These are phyloP conservation scores for Ibidorhyncha struthersii DNA, from an alignment of 2,113 vertebrate genomes.

Conservation along the genomic window DNA sequence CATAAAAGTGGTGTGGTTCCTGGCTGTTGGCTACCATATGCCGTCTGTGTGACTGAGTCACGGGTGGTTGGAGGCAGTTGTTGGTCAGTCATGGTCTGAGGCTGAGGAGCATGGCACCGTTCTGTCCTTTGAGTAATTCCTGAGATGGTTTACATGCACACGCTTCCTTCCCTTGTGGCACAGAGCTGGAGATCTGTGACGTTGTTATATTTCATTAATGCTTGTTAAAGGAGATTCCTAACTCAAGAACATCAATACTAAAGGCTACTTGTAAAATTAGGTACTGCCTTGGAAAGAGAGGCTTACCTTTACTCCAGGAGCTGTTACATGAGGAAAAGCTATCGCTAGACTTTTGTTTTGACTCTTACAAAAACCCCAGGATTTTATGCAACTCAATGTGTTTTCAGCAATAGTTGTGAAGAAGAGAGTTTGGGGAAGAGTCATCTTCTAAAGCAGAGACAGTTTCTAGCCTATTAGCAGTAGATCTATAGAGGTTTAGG, in stretches of 20 bases:
- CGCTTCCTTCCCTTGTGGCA: too few species aligned
- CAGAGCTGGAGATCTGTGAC: not conserved
- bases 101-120: not conserved
- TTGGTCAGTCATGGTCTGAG: rapidly evolving
- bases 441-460: not conserved
- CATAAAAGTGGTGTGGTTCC: rapidly evolving
- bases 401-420: not conserved
- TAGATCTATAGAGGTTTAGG: not conserved
- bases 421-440: not conserved
- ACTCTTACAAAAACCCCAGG: not conserved
- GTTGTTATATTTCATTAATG: not conserved
- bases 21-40: rapidly evolving
- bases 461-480: not conserved
- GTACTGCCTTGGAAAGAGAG: not conserved
- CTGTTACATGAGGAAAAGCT: not conserved
- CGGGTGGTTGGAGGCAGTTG: not conserved
- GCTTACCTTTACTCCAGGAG: not conserved
- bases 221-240: not conserved
- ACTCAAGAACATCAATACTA: not conserved
- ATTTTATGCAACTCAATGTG: not conserved
- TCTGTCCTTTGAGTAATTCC: not conserved
- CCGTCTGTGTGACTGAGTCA: rapidly evolving
- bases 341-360: not conserved
- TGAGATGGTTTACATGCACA: rapidly evolving
- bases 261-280: not conserved